Conservation (phyloP, 1,140 invertebrate species). For the Anthonomus grandis region DNA sequence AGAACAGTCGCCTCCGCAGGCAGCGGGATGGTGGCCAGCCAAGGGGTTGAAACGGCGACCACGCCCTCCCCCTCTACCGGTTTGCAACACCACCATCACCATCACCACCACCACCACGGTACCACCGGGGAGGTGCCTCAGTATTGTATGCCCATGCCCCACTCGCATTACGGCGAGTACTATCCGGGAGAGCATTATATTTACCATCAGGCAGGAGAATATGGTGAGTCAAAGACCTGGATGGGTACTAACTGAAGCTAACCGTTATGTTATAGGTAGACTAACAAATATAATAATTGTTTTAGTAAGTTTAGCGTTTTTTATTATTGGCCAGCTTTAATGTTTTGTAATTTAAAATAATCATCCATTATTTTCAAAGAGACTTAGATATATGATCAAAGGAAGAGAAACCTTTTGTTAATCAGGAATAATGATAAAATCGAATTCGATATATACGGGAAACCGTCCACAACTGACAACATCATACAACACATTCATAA, state of each 20-base stretch:
- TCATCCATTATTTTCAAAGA: no score
- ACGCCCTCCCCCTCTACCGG: not conserved
- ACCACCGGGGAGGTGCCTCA: conserved; percentile 40
- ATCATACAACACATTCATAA: no score
- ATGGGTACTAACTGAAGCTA: not conserved
- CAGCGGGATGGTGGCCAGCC: conserved; percentile 47
- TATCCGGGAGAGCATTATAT: conserved; percentile 43
- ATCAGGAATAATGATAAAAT: no score
- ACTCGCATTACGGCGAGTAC: conserved; percentile 43
- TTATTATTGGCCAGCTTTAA: no score
- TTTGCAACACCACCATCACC: conserved; percentile 21
- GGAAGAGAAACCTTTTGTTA: no score
- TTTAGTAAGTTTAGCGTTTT: no score
- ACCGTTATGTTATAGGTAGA: not conserved
- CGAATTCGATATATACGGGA: no score
- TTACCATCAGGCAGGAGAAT: conserved; percentile 44
- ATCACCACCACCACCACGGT: conserved; percentile 13
- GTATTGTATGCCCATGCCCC: conserved; percentile 42
- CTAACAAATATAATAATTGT: not conserved
- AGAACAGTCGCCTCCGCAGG: conserved; percentile 1
- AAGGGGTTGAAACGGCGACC: conserved; percentile 39
- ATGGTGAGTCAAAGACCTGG: conserved; percentile 38
- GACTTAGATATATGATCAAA: no score
- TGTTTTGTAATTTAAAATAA: no score
- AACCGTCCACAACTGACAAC: no score